A percentile compares a stretch with the other conserved stretches of the same genome.
These are phyloP conservation scores for Artemia franciscana DNA, from an alignment of 1,140 invertebrate species.

Conservation along the genomic window DNA sequence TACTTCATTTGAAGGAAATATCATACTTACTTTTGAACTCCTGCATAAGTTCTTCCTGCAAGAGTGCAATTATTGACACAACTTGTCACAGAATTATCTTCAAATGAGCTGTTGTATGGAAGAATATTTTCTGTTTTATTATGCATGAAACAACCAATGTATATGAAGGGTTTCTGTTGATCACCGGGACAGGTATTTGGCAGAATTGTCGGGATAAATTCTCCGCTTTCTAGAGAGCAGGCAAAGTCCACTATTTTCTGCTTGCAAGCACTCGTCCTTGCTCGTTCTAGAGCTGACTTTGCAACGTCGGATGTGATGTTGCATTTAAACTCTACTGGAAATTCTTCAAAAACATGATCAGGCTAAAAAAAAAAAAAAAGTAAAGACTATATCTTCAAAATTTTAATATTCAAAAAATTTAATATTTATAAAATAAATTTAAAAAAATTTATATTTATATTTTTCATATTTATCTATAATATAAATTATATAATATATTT, in stretches of 20 bases:
- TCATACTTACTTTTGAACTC: not conserved
- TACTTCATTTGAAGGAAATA: no score
- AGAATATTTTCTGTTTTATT: not conserved
- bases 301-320: not conserved
- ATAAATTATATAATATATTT: no score
- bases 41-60: not conserved
- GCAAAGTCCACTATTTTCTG: not conserved
- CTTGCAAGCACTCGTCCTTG: not conserved
- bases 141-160: not conserved
- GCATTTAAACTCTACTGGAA: no score
- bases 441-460: no score
- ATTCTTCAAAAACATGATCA: no score
- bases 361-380: no score
- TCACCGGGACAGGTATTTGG: not conserved
- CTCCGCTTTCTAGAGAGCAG: not conserved
- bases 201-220: not conserved
- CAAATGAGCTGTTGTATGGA: not conserved
- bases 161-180: not conserved
- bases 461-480: no score
- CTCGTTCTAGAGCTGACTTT: not conserved
- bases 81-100: not conserved
- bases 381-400: no score
- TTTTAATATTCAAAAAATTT: no score
- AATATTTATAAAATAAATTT: no score
- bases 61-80: not conserved